Base-by-base conservation (phyloP, 2,888 invertebrate species). In the Drosophila vallismaia region DNA sequence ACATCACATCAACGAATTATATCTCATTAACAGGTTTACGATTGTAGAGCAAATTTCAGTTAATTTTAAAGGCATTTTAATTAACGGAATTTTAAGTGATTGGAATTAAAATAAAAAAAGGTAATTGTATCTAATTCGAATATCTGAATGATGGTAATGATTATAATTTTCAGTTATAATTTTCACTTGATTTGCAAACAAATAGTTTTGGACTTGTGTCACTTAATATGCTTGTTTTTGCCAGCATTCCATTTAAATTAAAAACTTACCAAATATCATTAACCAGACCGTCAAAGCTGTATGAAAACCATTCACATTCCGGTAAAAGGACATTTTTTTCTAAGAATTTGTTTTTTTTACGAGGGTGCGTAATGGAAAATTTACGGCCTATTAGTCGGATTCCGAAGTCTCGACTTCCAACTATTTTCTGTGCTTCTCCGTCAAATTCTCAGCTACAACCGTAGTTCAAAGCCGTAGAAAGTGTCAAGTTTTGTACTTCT, bases 391-490 rank as follows among this genome's bases (percentile, higher is more conserved):
- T 12, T 36, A 6, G 6, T 2, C 6, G 12, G 36, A 36, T 36
- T 36, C 36, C 36, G n/a, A 5, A n/a, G 36, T 1, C 5, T 36
- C 5, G n/a, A 5, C n/a, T 36, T 10, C 4, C 2, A n/a, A 36
- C 36, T 12, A 36, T n/a, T 36, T 36, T 58, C 46, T 57, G 52
- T 85, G 83, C 70, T 83, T 70, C 66, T 74, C 79, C 75, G 80
- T 77, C 80, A 71, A 82, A 72, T 72, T 88, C 83, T 72, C 80
- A 67, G 70, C 63, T 75, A 69, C 86, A 83, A 82, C 82, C 87
- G 82, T 75, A 77, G n/a, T 83, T 72, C 69, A 67, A 64, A 64
- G 55, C 70, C 50, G 46, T 56, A 38, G 40, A 45, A 57, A 57
- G 36, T 36, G 36, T 5, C 12, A 6, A 36, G 36, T 36, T 45